Conservation (phyloP, 2,888 invertebrate genomes). For the Myopa testacea region DNA sequence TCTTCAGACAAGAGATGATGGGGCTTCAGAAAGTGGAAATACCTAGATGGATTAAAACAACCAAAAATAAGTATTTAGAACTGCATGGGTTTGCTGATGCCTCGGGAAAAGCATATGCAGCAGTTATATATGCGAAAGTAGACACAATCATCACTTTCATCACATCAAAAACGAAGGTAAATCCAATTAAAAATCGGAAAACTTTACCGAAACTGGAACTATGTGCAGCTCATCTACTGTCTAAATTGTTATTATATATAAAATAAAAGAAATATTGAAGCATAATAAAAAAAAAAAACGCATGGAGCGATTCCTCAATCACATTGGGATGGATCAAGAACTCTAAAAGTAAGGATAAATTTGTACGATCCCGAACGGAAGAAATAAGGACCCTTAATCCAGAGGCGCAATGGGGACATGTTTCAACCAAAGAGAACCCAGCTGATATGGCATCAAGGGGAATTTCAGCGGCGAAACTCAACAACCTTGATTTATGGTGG, state of each 20-base stretch:
- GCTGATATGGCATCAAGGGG: neutral
- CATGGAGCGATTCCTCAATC: conserved; percentile 39
- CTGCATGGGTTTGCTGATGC: neutral
- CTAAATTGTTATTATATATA: neutral
- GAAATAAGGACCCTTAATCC: conserved; percentile 16
- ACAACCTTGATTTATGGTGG: neutral
- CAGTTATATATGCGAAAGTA: neutral
- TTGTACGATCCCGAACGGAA: conserved; percentile 29
- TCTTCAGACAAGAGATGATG: conserved; percentile 10
- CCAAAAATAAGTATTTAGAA: neutral
- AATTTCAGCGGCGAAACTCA: neutral
- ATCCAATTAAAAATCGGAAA: conserved; percentile 13
- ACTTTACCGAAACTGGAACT: conserved; percentile 10
- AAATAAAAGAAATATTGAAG: conserved; percentile 2
- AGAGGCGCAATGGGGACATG: neutral
- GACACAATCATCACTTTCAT: neutral
- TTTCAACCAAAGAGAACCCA: conserved; percentile 1
- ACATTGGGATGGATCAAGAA: conserved; percentile 33
- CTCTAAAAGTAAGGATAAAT: conserved; percentile 37
- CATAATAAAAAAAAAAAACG: neutral
- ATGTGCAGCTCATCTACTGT: conserved; percentile 6
- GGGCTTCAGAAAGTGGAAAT: conserved; percentile 22
- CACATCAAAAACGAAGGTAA: conserved; percentile 27
- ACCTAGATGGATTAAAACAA: conserved; percentile 28
- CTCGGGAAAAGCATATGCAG: neutral